Evolutionary conservation across 2,113 vertebrate genomes (phyloP).

Genomic region (Aix galericulata): DNA sequence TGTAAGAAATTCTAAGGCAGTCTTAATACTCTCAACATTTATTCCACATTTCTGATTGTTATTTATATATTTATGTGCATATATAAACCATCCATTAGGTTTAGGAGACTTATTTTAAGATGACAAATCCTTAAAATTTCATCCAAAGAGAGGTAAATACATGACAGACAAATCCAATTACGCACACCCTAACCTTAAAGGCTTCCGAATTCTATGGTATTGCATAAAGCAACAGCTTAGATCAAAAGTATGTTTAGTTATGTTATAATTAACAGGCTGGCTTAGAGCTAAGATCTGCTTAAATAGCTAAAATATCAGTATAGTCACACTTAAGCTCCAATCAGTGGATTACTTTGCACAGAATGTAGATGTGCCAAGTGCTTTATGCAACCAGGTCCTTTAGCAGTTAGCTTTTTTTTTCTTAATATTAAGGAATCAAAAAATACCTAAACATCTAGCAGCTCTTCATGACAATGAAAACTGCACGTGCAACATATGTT

Average conservation of each 20-base stretch:
- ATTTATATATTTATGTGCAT: background rate
- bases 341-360: background rate
- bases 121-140: background rate
- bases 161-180: background rate
- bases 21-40: background rate
- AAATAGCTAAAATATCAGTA: background rate
- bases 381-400: background rate
- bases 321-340: background rate
- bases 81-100: background rate
- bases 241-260: background rate
- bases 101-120: background rate
- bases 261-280: background rate
- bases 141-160: background rate
- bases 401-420: fast-evolving
- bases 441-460: background rate
- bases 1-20: slow-evolving; percentile 20
- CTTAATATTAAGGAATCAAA: background rate
- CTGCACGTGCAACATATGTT: fast-evolving
- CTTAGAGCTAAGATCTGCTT: background rate
- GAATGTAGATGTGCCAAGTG: background rate
- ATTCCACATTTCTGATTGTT: background rate
- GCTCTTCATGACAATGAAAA: background rate
- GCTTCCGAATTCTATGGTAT: background rate
- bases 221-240: background rate
- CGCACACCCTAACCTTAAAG: background rate